Percentiles rank a stretch among this genome's conserved stretches.
phyloP scores from a whole-genome alignment of 2,888 invertebrate genomes.

The Barypeithes pellucidus region DNA sequence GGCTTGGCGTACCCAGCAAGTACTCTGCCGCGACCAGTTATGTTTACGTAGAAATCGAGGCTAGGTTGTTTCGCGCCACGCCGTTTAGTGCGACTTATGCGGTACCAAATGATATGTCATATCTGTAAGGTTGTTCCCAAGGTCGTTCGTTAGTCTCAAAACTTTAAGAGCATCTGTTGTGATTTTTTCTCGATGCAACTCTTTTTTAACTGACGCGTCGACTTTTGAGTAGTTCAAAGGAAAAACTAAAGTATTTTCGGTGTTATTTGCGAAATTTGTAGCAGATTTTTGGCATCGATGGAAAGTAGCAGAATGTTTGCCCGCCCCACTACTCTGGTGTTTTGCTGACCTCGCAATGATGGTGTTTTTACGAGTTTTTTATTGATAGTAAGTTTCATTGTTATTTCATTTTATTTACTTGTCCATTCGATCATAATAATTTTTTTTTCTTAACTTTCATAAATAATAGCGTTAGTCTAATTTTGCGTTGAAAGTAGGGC shows the following conservation, averaged over 20 bases:
- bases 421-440: not conserved
- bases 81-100: constrained; percentile 41
- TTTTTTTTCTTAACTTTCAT: not conserved
- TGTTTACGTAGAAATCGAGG: constrained; percentile 42
- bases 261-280: constrained; percentile 64
- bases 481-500: no score
- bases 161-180: constrained; percentile 42
- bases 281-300: constrained; percentile 67
- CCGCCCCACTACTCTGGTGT: constrained; percentile 59
- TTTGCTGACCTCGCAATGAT: constrained; percentile 42
- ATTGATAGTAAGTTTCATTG: constrained; percentile 62
- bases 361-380: constrained; percentile 53
- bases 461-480: no score
- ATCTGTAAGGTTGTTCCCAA: constrained; percentile 56
- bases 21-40: constrained; percentile 38
- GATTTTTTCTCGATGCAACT: constrained; percentile 27
- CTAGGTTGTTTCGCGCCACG: constrained; percentile 33
- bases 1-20: not conserved
- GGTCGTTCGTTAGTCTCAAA: constrained; percentile 60
- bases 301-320: constrained; percentile 65
- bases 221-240: constrained; percentile 37
- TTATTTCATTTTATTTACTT: constrained; percentile 5
- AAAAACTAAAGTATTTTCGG: constrained; percentile 53
- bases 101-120: constrained; percentile 44
- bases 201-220: constrained; percentile 43